A percentile compares a stretch with the other conserved stretches of the same genome.
phyloP scores from a whole-genome alignment of 2,888 invertebrate species.

The Anthrax anthrax region DNA sequence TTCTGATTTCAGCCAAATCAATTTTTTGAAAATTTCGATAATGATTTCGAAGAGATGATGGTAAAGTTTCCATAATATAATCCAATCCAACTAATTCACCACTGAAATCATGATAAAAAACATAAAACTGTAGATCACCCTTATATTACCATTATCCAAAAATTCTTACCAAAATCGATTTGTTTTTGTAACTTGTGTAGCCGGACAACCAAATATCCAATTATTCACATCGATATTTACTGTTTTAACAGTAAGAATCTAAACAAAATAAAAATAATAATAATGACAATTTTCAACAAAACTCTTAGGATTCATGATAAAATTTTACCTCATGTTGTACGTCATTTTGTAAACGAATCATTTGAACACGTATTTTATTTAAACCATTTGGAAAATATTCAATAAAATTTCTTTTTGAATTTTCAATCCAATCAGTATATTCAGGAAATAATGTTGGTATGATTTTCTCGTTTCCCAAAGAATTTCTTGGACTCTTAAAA shows the following conservation, averaged over 20 bases:
- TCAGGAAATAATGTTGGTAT: not conserved
- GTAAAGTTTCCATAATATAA: slow-evolving; percentile 40
- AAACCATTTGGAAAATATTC: slow-evolving; percentile 23
- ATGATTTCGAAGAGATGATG: slow-evolving; percentile 27
- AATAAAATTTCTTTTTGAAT: slow-evolving; percentile 34
- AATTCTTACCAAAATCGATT: slow-evolving; percentile 42
- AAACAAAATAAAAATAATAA: not conserved
- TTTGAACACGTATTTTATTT: slow-evolving; percentile 22
- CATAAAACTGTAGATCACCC: slow-evolving; percentile 22
- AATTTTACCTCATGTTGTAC: slow-evolving; percentile 18
- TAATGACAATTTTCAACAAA: too few species aligned
- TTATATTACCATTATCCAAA: not conserved
- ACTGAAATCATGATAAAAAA: too few species aligned
- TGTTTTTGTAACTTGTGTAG: slow-evolving; percentile 38
- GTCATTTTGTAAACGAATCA: slow-evolving; percentile 23
- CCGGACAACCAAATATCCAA: slow-evolving; percentile 67
- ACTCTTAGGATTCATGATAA: too few species aligned
- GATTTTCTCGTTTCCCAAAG: not conserved
- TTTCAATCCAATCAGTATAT: slow-evolving; percentile 39
- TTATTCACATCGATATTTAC: slow-evolving; percentile 52
- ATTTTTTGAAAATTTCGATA: slow-evolving; percentile 40
- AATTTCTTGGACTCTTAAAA: slow-evolving; percentile 10
- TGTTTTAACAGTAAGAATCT: slow-evolving; percentile 50
- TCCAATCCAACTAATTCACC: slow-evolving; percentile 43
- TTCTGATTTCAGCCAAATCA: slow-evolving; percentile 45